Evolutionary conservation across 2,888 invertebrate species (phyloP).

Genomic region (Caenorhabditis becei): DNA sequence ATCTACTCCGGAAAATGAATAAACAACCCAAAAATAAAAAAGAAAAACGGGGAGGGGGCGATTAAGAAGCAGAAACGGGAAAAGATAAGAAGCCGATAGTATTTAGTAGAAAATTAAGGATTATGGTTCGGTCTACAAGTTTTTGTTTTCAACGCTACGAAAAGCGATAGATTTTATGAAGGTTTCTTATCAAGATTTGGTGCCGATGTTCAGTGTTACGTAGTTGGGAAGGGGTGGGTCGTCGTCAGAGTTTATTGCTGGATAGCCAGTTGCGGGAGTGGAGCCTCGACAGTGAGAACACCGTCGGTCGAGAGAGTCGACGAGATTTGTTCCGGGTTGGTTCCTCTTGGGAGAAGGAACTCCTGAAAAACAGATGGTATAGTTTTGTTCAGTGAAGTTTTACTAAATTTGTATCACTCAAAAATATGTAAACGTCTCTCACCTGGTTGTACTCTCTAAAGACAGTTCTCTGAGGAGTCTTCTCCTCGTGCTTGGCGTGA

Average conservation of each 20-base stretch:
- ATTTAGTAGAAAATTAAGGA: not conserved
- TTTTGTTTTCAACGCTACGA: slow-evolving; percentile 35
- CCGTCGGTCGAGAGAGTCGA: slow-evolving; percentile 97
- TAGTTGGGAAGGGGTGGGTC: not conserved
- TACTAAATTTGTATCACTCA: not conserved
- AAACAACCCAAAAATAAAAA: slow-evolving; percentile 45
- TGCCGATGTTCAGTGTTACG: slow-evolving; percentile 1
- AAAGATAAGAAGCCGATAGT: slow-evolving; percentile 4
- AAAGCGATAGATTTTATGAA: not conserved
- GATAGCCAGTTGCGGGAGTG: slow-evolving; percentile 86
- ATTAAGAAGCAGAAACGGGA: not conserved
- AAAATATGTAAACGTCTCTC: not conserved
- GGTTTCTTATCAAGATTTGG: not conserved
- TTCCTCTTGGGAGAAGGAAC: slow-evolving; percentile 96
- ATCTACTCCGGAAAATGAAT: slow-evolving; percentile 28
- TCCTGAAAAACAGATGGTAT: slow-evolving; percentile 84
- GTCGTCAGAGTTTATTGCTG: slow-evolving; percentile 66
- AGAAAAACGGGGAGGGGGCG: not conserved
- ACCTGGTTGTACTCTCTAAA: slow-evolving; percentile 95
- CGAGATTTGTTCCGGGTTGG: slow-evolving; percentile 95
- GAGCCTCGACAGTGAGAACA: slow-evolving; percentile 96
- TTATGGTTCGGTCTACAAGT: slow-evolving; percentile 48
- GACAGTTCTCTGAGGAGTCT: slow-evolving; percentile 95
- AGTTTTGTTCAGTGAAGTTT: too few relatives aligned
- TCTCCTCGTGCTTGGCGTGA: slow-evolving; percentile 98